A percentile compares a stretch with the other conserved stretches of the same genome.
phyloP scores from a whole-genome alignment of 2,113 vertebrate genomes.

The Electrona antarctica region DNA sequence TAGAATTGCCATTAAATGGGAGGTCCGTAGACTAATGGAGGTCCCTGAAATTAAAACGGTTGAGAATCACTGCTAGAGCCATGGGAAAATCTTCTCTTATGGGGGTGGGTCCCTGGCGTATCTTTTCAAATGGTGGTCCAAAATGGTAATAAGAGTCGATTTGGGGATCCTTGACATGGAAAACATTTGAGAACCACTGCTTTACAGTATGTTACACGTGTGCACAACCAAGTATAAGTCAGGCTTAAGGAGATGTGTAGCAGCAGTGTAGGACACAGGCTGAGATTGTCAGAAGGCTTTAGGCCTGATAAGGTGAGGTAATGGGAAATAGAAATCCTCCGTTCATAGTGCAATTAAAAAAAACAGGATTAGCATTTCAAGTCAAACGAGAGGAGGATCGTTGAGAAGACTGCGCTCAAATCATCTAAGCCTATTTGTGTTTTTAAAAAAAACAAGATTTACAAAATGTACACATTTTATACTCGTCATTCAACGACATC shows the following conservation, averaged over 20 bases:
- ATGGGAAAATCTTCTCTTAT: too few relatives aligned
- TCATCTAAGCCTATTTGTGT: conserved; percentile 14
- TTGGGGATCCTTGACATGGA: too few relatives aligned
- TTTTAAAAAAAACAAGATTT: conserved; percentile 28
- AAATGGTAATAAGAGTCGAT: too few relatives aligned
- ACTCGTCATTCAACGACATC: conserved; percentile 21
- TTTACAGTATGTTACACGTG: too few relatives aligned
- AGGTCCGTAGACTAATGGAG: too few relatives aligned
- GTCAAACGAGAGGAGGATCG: conserved; percentile 47
- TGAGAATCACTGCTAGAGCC: too few relatives aligned
- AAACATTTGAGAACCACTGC: too few relatives aligned
- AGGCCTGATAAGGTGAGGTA: conserved; percentile 66
- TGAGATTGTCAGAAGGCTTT: conserved; percentile 68
- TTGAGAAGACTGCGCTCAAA: conserved; percentile 19
- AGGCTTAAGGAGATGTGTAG: conserved; percentile 26
- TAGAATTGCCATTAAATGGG: too few relatives aligned
- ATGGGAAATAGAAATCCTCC: conserved; percentile 53
- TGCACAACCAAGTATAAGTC: too few relatives aligned
- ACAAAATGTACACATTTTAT: background rate
- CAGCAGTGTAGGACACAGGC: conserved; percentile 45
- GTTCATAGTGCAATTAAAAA: conserved; percentile 72
- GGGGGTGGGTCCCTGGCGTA: too few relatives aligned
- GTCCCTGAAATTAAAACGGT: too few relatives aligned
- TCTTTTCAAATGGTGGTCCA: too few relatives aligned
- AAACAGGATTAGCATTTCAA: conserved; percentile 55